Evolutionary conservation across 2,113 vertebrate genomes (phyloP).

Genomic region (Raja brachyura): DNA sequence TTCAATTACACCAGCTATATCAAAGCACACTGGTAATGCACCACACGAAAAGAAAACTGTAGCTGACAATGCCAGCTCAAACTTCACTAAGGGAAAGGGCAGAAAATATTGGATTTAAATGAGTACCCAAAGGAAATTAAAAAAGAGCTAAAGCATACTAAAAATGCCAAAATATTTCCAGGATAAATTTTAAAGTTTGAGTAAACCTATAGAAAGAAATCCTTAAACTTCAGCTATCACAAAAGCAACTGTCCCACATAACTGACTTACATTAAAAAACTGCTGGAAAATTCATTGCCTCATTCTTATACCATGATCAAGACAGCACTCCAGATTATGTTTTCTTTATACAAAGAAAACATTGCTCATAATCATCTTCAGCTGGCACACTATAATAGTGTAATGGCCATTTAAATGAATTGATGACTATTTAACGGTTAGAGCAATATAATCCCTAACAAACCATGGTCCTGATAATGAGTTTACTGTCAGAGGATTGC

Average conservation of each 20-base stretch:
- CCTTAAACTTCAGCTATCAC: neutral
- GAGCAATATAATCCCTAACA: neutral
- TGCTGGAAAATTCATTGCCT: neutral
- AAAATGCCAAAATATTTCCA: neutral
- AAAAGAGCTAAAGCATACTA: no score
- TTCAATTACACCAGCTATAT: no score
- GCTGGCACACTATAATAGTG: conserved; percentile 15
- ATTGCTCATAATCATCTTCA: conserved; percentile 16
- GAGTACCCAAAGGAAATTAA: neutral
- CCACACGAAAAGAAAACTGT: neutral
- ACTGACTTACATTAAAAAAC: neutral
- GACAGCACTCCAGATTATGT: neutral
- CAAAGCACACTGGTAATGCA: neutral
- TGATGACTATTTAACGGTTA: neutral
- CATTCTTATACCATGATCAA: neutral
- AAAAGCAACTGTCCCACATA: neutral
- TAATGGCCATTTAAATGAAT: neutral
- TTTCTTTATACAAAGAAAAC: neutral
- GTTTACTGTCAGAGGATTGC: neutral
- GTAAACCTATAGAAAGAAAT: neutral
- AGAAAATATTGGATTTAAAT: neutral
- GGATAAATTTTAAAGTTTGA: neutral
- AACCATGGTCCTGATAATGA: neutral
- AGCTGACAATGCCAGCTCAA: neutral
- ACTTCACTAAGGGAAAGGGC: neutral